Conservation (phyloP, 2,888 invertebrate species). For the Rhagonycha fulva region DNA sequence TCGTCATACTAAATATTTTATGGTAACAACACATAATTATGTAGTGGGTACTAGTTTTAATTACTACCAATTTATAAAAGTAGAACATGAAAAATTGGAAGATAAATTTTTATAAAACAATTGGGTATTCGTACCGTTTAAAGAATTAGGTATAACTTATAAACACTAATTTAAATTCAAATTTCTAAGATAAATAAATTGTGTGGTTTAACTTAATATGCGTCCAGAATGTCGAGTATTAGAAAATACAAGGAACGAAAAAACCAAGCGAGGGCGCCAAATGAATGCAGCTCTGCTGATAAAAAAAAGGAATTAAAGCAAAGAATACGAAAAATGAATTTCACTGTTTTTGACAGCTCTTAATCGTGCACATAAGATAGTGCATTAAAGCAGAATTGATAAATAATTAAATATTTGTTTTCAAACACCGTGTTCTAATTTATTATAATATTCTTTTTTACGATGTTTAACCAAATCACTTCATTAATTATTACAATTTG, state of each 20-base stretch:
- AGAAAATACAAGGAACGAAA: conserved; percentile 30
- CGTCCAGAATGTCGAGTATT: conserved; percentile 27
- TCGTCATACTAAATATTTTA: too few species aligned
- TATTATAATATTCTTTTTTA: background rate
- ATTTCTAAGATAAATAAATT: background rate
- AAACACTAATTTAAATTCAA: conserved; percentile 15
- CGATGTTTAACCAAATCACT: background rate
- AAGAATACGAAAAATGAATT: conserved; percentile 56
- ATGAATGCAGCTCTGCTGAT: conserved; percentile 58
- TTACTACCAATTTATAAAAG: background rate
- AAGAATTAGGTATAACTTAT: background rate
- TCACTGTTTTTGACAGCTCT: conserved; percentile 59
- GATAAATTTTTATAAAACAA: background rate
- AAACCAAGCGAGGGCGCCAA: conserved; percentile 44
- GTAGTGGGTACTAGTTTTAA: background rate
- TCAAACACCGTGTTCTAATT: background rate
- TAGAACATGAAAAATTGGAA: background rate
- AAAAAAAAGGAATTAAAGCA: conserved; percentile 57
- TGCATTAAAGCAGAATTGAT: conserved; percentile 29
- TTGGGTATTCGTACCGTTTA: background rate
- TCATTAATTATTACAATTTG: background rate
- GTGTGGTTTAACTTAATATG: conserved; percentile 17
- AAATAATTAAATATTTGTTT: conserved; percentile 28
- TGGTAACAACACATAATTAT: too few species aligned
- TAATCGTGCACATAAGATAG: conserved; percentile 53